Evolutionary conservation across 2,113 vertebrate genomes (phyloP).

Genomic region (Piaya cayana): DNA sequence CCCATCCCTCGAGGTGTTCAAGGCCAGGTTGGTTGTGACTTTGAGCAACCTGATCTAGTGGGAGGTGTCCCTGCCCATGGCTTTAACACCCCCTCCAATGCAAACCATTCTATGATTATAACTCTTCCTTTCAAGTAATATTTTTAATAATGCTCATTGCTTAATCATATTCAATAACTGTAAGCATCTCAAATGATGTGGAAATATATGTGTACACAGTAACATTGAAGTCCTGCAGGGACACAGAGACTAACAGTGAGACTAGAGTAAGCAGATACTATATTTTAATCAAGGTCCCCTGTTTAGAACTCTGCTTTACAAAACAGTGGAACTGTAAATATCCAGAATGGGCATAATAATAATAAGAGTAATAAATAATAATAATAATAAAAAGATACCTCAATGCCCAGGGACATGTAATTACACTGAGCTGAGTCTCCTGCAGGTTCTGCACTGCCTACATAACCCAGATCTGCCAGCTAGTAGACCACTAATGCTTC

Average conservation of each 20-base stretch:
- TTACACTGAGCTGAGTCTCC: neutral
- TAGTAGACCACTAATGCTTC: neutral
- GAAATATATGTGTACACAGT: neutral
- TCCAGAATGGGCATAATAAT: neutral
- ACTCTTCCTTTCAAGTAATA: neutral
- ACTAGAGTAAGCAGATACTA: neutral
- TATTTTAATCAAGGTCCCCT: neutral
- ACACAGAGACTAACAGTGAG: neutral
- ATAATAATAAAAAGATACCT: too few relatives aligned
- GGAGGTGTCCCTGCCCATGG: too few relatives aligned
- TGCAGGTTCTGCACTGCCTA: neutral
- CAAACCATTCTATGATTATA: neutral
- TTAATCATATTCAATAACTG: neutral
- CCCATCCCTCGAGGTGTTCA: too few relatives aligned
- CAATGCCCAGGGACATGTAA: neutral
- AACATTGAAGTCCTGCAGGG: neutral
- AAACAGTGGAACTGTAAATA: neutral
- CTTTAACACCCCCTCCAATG: too few relatives aligned
- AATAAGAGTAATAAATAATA: neutral
- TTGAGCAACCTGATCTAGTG: too few relatives aligned
- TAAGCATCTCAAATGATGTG: neutral
- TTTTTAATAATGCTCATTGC: neutral
- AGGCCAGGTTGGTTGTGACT: too few relatives aligned
- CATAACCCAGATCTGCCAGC: neutral
- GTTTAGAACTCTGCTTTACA: neutral